These are phyloP conservation scores for Acanthornis magna DNA, from an alignment of 2,797 vertebrate species.

Conservation along the genomic window DNA sequence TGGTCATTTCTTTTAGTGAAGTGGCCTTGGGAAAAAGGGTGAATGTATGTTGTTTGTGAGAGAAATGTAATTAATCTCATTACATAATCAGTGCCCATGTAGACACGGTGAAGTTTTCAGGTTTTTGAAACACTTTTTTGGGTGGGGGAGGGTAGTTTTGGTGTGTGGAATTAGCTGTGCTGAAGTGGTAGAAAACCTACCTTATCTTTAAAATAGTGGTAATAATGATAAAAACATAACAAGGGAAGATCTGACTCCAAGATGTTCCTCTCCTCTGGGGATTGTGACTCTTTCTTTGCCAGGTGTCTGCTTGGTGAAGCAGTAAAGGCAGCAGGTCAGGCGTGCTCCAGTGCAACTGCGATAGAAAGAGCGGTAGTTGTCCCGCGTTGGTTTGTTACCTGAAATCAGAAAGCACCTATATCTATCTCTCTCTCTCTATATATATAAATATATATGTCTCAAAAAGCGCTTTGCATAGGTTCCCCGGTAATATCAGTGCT, in stretches of 20 bases:
- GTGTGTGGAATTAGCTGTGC: background rate
- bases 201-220: background rate
- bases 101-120: background rate
- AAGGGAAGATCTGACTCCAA: background rate
- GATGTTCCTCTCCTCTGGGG: background rate
- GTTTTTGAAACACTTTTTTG: background rate
- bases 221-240: background rate
- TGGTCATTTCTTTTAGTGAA: constrained; percentile 46
- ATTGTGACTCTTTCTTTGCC: background rate
- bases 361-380: background rate
- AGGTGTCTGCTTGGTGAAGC: background rate
- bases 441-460: background rate
- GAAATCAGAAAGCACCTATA: background rate
- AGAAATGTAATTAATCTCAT: constrained; percentile 31
- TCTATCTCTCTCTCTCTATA: background rate
- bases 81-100: background rate
- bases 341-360: rapidly evolving
- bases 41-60: background rate
- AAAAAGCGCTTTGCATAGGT: background rate
- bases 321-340: background rate
- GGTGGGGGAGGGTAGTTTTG: background rate
- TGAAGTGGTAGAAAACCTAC: background rate
- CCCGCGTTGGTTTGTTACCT: background rate
- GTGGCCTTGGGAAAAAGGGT: constrained; percentile 26
- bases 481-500: background rate